Evolutionary conservation across 2,113 vertebrate species (phyloP), one percentile per base, ranked within the genome.

Genomic region (Agapornis roseicollis): DNA sequence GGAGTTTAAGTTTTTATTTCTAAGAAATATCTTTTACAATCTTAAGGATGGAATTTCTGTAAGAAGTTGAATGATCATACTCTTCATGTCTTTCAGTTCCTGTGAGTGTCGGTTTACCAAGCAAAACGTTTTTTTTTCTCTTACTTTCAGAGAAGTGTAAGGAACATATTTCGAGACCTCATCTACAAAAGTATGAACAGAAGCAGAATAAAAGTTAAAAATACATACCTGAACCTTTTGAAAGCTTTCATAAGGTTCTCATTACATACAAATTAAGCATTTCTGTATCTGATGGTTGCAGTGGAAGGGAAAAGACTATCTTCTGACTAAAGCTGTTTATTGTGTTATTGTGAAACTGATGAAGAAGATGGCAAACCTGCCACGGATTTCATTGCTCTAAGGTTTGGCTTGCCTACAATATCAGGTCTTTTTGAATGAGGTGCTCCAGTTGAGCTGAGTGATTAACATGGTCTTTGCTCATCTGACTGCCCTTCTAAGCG

Each of bases 401-500:
- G 23, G 17, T 56, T 83, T 73, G 65, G 4, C 20, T 61, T 49
- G 14, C 31, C 29, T 7, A 31, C 17, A 4, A 8, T 31, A 33
- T 29, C 29, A 31, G 44, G 39, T 17, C 0, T 1, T 69, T 89
- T 55, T 49, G 42, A 22, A 28, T 20, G 37, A 53, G 35, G 7
- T 37, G 17, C 50, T 87, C 47, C 19, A 27, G 4, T 11, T 53
- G 64, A 49, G 20, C 47, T 44, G 13, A 69, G 33, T 35, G 33
- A 31, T 24, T 18, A 44, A 39, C 24, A 13, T 4, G 24, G 4
- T 7, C 58, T 81, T 42, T 65, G 2, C 27, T 50, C 35, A 8
- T 47, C 69, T 47, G 25, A 8, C 31, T 25, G 41, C 28, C 8
- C 8, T 77, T n/a, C 29, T 33, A 68, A 16, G 27, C 0, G 0